phyloP scores from a whole-genome alignment of 2,113 vertebrate genomes.

The Rhegmatorhina hoffmannsi region DNA sequence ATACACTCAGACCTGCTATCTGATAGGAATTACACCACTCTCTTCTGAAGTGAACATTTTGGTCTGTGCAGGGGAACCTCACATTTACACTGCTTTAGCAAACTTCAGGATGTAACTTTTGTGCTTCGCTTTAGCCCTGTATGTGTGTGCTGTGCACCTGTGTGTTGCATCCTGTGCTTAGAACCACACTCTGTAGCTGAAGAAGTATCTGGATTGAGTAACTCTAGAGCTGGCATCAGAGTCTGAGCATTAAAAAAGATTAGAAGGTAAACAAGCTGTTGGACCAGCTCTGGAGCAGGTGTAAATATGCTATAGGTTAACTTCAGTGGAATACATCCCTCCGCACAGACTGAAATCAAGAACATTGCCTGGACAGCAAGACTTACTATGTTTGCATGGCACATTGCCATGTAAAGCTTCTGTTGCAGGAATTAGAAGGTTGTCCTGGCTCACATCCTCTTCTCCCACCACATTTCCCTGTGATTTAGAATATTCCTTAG shows the following conservation, averaged over 20 bases:
- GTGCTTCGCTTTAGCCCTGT: background rate
- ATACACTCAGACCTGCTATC: constrained; percentile 3
- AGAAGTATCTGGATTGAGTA: background rate
- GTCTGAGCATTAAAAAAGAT: background rate
- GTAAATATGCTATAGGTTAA: background rate
- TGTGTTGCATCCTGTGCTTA: background rate
- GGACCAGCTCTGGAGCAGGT: background rate
- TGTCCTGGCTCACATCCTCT: background rate
- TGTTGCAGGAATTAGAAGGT: background rate
- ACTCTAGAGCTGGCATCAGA: background rate
- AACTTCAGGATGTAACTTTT: background rate
- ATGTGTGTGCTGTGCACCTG: background rate
- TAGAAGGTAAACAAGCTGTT: background rate
- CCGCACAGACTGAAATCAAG: background rate
- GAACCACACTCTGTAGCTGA: background rate
- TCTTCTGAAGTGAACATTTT: constrained; percentile 19
- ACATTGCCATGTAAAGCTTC: background rate
- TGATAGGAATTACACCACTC: background rate
- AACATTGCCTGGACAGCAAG: background rate
- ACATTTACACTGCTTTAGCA: background rate
- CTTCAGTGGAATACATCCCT: background rate
- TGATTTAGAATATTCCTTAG: background rate
- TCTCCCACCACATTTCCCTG: background rate
- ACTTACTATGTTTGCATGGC: background rate
- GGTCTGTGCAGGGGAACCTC: background rate